A percentile compares a stretch with the other conserved stretches of the same genome.
Conservation (phyloP, 2,113 vertebrate genomes). For the Eptatretus burgeri region DNA sequence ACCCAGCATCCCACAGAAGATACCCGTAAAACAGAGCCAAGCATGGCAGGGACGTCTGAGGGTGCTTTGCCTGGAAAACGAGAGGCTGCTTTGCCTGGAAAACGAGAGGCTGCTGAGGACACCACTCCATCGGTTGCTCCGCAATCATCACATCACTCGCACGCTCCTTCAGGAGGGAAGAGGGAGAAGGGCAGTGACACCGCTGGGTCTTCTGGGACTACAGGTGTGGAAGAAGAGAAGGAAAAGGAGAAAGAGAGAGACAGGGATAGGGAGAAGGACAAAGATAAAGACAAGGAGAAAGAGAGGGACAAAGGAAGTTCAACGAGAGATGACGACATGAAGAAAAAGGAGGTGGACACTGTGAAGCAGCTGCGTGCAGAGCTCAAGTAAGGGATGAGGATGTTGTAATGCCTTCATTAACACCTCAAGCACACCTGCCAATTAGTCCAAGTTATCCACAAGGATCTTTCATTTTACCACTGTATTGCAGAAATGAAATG, state of each 20-base stretch:
- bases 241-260: no score
- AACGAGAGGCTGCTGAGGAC: slow-evolving; percentile 30
- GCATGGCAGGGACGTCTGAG: no score
- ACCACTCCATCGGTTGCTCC: slow-evolving; percentile 19
- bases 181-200: slow-evolving; percentile 18
- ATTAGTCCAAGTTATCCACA: no score
- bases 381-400: slow-evolving; percentile 33
- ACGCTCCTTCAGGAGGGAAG: slow-evolving; percentile 21
- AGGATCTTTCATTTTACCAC: no score
- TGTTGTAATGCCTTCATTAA: not conserved
- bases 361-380: slow-evolving; percentile 45
- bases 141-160: slow-evolving; percentile 22
- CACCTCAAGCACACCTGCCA: no score
- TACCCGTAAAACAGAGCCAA: no score
- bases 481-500: no score
- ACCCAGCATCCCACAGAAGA: no score
- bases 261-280: slow-evolving; percentile 22
- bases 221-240: no score
- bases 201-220: slow-evolving; percentile 8
- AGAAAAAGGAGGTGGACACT: slow-evolving; percentile 51
- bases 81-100: slow-evolving; percentile 29
- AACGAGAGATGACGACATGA: slow-evolving; percentile 23
- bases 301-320: slow-evolving; percentile 12
- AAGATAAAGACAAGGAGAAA: slow-evolving; percentile 20
- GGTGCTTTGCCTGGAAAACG: slow-evolving; percentile 21